Evolutionary conservation across 2,113 vertebrate species (phyloP).

Genomic region (Narcine bancroftii): DNA sequence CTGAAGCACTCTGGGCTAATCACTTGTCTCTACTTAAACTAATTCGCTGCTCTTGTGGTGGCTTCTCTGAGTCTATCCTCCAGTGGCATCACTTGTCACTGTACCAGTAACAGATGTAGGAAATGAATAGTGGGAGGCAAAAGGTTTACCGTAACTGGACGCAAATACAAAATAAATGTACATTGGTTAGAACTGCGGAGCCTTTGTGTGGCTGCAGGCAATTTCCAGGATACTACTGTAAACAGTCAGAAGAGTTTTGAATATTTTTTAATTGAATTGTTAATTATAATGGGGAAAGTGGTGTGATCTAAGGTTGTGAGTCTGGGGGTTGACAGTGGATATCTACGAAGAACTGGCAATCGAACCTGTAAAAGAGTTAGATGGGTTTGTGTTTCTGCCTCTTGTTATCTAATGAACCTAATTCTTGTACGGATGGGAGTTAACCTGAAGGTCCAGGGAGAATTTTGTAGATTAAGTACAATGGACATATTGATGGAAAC

Average conservation of each 20-base stretch:
- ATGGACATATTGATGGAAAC: neutral
- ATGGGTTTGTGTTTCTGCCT: neutral
- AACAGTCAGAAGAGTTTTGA: neutral
- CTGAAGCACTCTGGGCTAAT: conserved; percentile 9
- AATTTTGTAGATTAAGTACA: neutral
- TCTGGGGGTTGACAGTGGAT: neutral
- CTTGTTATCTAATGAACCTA: neutral
- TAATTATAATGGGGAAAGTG: neutral
- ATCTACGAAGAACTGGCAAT: too few relatives aligned
- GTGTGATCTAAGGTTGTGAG: neutral
- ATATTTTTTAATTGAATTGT: neutral
- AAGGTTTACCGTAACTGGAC: neutral
- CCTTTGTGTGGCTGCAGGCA: too few relatives aligned
- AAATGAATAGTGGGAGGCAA: neutral
- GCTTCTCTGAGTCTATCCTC: neutral
- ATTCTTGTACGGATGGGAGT: neutral
- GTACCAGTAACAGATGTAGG: neutral
- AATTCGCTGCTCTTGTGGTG: neutral
- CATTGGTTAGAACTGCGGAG: too few relatives aligned
- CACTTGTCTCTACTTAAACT: conserved; percentile 6
- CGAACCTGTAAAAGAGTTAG: neutral
- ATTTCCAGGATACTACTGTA: neutral
- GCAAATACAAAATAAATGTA: neutral
- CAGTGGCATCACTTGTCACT: neutral
- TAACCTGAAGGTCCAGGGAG: neutral